Conservation (phyloP, 2,888 invertebrate species). For the Oasisia sp. region DNA sequence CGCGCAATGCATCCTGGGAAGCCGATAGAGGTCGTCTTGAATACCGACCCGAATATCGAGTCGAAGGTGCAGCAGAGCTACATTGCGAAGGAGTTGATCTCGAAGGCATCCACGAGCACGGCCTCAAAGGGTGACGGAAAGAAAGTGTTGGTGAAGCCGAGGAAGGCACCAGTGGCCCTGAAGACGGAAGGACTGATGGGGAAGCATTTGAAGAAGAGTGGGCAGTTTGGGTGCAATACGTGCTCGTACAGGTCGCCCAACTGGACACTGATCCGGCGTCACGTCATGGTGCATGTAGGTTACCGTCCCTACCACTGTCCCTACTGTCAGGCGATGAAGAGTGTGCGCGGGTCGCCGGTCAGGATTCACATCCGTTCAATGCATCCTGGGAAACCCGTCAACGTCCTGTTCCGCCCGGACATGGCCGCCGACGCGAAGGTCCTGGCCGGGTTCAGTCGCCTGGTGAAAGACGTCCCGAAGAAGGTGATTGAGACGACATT, state of each 20-base stretch:
- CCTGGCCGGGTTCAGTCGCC: background rate
- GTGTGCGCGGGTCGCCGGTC: slow-evolving; percentile 36
- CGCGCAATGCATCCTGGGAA: slow-evolving; percentile 33
- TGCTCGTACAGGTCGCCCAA: background rate
- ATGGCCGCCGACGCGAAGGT: slow-evolving; percentile 36
- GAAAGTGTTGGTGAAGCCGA: background rate
- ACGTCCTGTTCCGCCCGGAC: slow-evolving; percentile 29
- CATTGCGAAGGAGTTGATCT: background rate
- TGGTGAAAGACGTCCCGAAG: background rate
- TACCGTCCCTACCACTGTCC: slow-evolving; percentile 40
- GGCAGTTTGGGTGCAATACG: background rate
- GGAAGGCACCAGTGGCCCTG: background rate
- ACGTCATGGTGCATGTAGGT: slow-evolving; percentile 38
- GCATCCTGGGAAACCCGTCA: slow-evolving; percentile 32
- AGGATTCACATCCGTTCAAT: slow-evolving; percentile 34
- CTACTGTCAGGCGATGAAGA: slow-evolving; percentile 32
- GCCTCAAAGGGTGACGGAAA: background rate
- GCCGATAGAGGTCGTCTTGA: slow-evolving; percentile 28
- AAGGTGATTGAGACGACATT: background rate
- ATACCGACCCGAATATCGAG: slow-evolving; percentile 32
- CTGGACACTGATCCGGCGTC: slow-evolving; percentile 36
- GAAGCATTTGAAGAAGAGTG: background rate
- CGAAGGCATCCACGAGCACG: background rate
- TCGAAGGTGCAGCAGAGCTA: slow-evolving; percentile 29
- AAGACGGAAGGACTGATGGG: background rate